These are phyloP conservation scores for Mylabris sibirica DNA, from an alignment of 2,888 invertebrate genomes.

Conservation along the genomic window DNA sequence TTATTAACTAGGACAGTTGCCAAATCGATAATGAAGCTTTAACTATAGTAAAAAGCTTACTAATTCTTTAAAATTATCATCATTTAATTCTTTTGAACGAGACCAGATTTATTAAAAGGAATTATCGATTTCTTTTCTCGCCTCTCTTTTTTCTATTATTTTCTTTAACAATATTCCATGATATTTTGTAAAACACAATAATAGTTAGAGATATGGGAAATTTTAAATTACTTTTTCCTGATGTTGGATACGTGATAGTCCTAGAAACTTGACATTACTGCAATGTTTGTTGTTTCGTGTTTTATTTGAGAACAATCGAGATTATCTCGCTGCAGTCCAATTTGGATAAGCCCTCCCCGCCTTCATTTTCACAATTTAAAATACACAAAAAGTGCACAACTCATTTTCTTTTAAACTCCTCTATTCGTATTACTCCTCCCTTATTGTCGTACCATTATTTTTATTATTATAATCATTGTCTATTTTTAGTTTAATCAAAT, in stretches of 20 bases:
- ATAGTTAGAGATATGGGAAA: not conserved
- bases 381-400: not conserved
- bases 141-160: too few relatives aligned
- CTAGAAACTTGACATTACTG: slow-evolving; percentile 22
- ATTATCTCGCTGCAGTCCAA: not conserved
- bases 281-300: slow-evolving; percentile 18
- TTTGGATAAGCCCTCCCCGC: not conserved
- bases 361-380: not conserved
- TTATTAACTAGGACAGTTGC: not conserved
- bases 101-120: not conserved
- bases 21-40: not conserved
- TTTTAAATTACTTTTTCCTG: slow-evolving; percentile 5
- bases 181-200: not conserved
- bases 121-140: not conserved
- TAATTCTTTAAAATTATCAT: not conserved
- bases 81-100: not conserved
- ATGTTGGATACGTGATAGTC: slow-evolving; percentile 30
- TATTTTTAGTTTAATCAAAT: not conserved
- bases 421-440: not conserved
- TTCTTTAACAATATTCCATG: not conserved
- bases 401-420: not conserved
- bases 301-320: not conserved
- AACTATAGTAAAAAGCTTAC: not conserved
- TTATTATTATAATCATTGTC: not conserved
- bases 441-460: not conserved